These are phyloP conservation scores for Tylochromis polylepis DNA, from an alignment of 2,113 vertebrate genomes.

Conservation along the genomic window DNA sequence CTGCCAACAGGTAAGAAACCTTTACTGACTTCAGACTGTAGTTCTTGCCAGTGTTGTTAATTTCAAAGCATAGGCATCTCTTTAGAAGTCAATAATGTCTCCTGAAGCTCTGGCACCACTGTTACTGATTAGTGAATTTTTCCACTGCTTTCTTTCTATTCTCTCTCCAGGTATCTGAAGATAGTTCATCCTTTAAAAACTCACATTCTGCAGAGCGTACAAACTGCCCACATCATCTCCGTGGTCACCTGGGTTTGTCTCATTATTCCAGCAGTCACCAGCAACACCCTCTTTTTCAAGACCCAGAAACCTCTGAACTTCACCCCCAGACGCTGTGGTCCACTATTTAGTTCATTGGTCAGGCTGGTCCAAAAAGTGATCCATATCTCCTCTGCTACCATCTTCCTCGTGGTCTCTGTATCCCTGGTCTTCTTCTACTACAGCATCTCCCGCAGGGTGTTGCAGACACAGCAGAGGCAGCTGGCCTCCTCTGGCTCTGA, in stretches of 20 bases:
- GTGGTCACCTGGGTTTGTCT: conserved; percentile 57
- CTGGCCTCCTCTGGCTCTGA: background rate
- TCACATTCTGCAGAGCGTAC: conserved; percentile 45
- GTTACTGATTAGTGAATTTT: background rate
- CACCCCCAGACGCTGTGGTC: background rate
- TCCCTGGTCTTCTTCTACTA: conserved; percentile 61
- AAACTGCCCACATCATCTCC: conserved; percentile 35
- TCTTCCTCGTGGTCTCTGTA: conserved; percentile 56
- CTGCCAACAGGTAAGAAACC: background rate
- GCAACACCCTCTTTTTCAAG: conserved; percentile 33
- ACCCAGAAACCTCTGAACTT: background rate
- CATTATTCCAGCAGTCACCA: background rate
- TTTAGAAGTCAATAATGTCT: background rate
- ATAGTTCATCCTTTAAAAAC: conserved; percentile 30
- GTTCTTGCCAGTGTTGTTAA: background rate
- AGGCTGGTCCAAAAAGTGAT: conserved; percentile 16
- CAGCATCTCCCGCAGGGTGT: conserved; percentile 33
- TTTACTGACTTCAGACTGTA: background rate
- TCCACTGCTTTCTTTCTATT: background rate
- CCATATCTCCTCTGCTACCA: conserved; percentile 16
- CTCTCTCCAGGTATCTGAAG: conserved; percentile 65
- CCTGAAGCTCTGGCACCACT: rapidly evolving
- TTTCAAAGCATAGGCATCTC: too few species aligned
- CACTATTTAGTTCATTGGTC: background rate
- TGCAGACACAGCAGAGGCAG: background rate